These are phyloP conservation scores for Hydrotaea diabolus DNA, from an alignment of 2,888 invertebrate species.

Conservation along the genomic window DNA sequence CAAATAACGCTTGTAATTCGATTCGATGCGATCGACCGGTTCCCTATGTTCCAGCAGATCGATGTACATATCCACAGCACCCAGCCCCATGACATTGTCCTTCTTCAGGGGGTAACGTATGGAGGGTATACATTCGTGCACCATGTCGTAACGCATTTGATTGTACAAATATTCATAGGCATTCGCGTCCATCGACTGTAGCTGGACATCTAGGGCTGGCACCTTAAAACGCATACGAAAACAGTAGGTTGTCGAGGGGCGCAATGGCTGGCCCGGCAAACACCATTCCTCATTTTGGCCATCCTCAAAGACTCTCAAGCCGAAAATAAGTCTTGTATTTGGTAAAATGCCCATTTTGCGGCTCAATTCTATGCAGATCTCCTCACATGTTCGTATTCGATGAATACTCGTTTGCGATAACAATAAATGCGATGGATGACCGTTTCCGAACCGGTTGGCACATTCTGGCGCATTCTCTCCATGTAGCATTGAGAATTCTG, in stretches of 20 bases:
- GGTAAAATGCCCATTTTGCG: conserved; percentile 88
- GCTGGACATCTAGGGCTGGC: conserved; percentile 75
- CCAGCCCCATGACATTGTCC: conserved; percentile 90
- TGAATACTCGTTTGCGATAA: conserved; percentile 72
- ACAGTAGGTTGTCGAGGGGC: conserved; percentile 83
- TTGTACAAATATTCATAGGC: conserved; percentile 93
- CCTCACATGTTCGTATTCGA: conserved; percentile 82
- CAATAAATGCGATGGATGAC: conserved; percentile 74
- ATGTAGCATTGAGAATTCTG: conserved; percentile 63
- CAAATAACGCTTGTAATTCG: conserved; percentile 91
- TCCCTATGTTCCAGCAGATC: conserved; percentile 89
- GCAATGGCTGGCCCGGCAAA: conserved; percentile 84
- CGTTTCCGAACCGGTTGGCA: conserved; percentile 68
- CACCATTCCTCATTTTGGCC: conserved; percentile 84
- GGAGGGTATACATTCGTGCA: conserved; percentile 89
- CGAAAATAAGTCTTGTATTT: conserved; percentile 89
- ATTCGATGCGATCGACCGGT: conserved; percentile 85
- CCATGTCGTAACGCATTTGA: conserved; percentile 91
- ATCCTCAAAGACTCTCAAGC: conserved; percentile 83
- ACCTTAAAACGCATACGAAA: conserved; percentile 91
- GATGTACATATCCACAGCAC: conserved; percentile 93
- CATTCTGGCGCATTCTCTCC: conserved; percentile 59
- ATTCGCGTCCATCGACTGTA: conserved; percentile 83
- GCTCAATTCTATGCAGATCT: conserved; percentile 87
- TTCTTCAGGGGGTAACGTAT: conserved; percentile 89